Percentiles rank a stretch among this genome's conserved stretches.
Conservation (phyloP, 23 tunicate genomes). For the Styela plicata region DNA sequence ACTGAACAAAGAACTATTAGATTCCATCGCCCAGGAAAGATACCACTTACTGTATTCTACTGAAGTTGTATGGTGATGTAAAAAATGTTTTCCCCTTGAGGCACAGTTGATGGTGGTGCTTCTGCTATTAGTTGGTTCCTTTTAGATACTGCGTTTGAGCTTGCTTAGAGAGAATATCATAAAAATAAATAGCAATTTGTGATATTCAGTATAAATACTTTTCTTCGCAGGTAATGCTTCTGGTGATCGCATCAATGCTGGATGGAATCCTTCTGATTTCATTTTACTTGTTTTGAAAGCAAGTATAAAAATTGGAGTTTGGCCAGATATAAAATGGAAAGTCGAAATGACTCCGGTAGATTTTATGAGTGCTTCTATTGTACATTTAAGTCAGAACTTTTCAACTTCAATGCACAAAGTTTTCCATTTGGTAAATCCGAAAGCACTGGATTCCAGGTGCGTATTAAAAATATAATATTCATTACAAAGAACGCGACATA, state of each 20-base stretch:
- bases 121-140: too few relatives aligned
- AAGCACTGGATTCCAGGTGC: constrained; percentile 28
- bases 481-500: neutral
- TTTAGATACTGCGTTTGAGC: too few relatives aligned
- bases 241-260: constrained; percentile 58
- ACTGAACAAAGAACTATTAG: too few relatives aligned
- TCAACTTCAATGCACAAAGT: constrained; percentile 66
- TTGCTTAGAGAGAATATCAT: too few relatives aligned
- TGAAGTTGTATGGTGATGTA: too few relatives aligned
- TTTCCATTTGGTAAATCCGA: constrained; percentile 74
- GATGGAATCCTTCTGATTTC: constrained; percentile 85
- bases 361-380: constrained; percentile 71
- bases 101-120: too few relatives aligned
- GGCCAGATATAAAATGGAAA: constrained; percentile 76
- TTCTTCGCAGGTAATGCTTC: constrained; percentile 57
- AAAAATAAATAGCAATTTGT: too few relatives aligned
- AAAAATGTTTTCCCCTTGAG: too few relatives aligned
- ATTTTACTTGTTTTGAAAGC: constrained; percentile 84
- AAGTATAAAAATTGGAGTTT: constrained; percentile 54
- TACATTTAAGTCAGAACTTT: constrained; percentile 47
- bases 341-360: constrained; percentile 92
- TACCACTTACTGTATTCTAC: too few relatives aligned
- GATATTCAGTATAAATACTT: too few relatives aligned
- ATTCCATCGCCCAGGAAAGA: too few relatives aligned
- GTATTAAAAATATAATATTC: neutral